Evolutionary conservation across 2,888 invertebrate genomes (phyloP).

Genomic region (Xylota sylvarum): DNA sequence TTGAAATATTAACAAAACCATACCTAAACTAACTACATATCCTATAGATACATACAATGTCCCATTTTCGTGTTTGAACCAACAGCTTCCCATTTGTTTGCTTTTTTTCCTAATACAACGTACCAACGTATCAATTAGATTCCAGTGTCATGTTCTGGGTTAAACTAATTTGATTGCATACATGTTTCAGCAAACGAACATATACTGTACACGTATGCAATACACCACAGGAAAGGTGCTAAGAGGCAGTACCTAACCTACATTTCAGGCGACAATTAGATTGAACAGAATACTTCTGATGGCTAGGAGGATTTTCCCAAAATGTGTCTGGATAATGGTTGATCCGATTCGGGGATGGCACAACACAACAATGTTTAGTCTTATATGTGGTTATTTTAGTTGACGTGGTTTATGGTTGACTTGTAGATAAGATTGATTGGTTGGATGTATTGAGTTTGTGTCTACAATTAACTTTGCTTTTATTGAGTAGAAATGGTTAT

Average conservation of each 20-base stretch:
- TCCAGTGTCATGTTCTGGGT: slow-evolving; percentile 20
- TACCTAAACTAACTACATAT: no score
- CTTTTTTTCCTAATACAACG: neutral
- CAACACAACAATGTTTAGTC: slow-evolving; percentile 20
- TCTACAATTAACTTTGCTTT: neutral
- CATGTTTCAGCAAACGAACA: slow-evolving; percentile 7
- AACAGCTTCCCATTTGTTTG: no score
- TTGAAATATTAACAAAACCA: no score
- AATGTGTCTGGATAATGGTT: slow-evolving; percentile 40
- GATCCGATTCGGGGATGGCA: slow-evolving; percentile 25
- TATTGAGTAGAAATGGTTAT: neutral
- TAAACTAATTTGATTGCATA: slow-evolving; percentile 46
- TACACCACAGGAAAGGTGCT: slow-evolving; percentile 18
- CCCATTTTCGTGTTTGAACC: no score
- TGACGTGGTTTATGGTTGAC: slow-evolving; percentile 37
- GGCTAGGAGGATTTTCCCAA: slow-evolving; percentile 17
- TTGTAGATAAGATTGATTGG: slow-evolving; percentile 31
- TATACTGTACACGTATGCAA: neutral
- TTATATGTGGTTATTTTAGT: slow-evolving; percentile 24
- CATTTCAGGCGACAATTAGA: slow-evolving; percentile 29
- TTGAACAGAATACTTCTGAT: slow-evolving; percentile 23
- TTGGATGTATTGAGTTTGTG: slow-evolving; percentile 4
- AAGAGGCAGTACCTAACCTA: slow-evolving; percentile 17
- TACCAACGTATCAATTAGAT: slow-evolving; percentile 39
- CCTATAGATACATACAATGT: no score